Evolutionary conservation across 2,888 invertebrate species (phyloP).

Genomic region (Stenodera caucasica): DNA sequence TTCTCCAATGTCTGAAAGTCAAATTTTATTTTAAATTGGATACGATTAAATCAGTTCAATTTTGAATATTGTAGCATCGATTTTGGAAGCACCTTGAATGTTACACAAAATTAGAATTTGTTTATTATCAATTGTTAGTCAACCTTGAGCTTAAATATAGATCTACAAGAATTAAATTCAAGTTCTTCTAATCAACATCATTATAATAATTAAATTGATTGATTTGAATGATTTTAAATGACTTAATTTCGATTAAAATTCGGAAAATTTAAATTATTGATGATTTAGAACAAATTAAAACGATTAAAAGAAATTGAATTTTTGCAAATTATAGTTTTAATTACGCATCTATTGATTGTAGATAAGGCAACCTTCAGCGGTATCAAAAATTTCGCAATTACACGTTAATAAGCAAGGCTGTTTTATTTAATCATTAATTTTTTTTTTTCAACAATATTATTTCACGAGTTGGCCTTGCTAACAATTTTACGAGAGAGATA

Average conservation of each 20-base stretch:
- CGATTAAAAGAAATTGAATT: slow-evolving; percentile 6
- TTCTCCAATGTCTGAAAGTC: too few species aligned
- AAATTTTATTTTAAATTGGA: too few species aligned
- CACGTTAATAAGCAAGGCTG: slow-evolving; percentile 28
- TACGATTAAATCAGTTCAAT: too few species aligned
- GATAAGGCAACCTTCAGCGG: slow-evolving; percentile 27
- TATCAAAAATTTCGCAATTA: slow-evolving; percentile 31
- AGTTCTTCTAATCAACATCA: background rate
- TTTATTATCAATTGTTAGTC: background rate
- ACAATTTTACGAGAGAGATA: slow-evolving; percentile 25
- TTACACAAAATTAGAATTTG: too few species aligned
- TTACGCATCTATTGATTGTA: slow-evolving; percentile 22
- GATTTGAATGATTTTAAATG: too few species aligned
- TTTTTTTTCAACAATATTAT: slow-evolving; percentile 18
- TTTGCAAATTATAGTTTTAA: slow-evolving; percentile 19
- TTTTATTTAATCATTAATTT: slow-evolving; percentile 26
- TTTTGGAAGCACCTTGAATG: background rate
- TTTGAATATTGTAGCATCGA: too few species aligned
- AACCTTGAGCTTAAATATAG: background rate
- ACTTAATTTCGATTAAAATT: too few species aligned
- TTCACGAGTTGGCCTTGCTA: slow-evolving; percentile 28
- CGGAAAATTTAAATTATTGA: too few species aligned
- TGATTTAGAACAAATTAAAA: too few species aligned
- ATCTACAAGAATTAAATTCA: background rate
- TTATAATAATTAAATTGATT: background rate